phyloP scores from a whole-genome alignment of 2,113 vertebrate genomes.

The Malurus elegans region DNA sequence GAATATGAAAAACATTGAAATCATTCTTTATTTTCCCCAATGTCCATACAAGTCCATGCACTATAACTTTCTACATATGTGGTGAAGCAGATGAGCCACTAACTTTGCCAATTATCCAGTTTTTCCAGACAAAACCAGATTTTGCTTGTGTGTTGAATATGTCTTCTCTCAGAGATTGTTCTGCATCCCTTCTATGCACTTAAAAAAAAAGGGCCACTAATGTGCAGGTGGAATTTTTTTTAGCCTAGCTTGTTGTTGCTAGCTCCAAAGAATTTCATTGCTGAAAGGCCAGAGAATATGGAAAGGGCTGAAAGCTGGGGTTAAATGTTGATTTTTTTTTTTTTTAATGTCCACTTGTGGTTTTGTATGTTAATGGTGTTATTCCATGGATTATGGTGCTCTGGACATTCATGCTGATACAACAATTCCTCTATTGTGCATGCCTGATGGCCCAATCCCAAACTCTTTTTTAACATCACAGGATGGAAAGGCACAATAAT shows the following conservation, averaged over 20 bases:
- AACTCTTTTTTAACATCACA: conserved; percentile 17
- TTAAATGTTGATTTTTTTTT: not conserved
- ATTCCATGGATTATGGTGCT: not conserved
- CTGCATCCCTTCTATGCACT: not conserved
- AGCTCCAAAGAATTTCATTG: not conserved
- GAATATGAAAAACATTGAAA: not conserved
- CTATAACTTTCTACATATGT: not conserved
- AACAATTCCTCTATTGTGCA: not conserved
- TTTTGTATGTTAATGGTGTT: not conserved
- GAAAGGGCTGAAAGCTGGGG: not conserved
- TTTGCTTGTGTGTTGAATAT: not conserved
- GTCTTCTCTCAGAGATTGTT: not conserved
- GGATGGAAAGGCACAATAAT: conserved; percentile 16
- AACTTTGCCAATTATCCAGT: not conserved
- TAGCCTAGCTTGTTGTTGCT: not conserved
- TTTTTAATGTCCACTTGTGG: not conserved
- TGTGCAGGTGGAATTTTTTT: not conserved
- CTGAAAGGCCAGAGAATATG: not conserved
- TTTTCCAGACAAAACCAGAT: not conserved
- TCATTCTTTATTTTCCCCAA: not conserved
- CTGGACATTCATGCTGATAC: not conserved
- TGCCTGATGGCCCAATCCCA: not conserved
- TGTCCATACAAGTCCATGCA: not conserved
- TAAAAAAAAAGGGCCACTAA: not conserved
- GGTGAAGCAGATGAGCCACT: not conserved